Conservation (phyloP, 2,113 vertebrate genomes). For the Okapia johnstoni region DNA sequence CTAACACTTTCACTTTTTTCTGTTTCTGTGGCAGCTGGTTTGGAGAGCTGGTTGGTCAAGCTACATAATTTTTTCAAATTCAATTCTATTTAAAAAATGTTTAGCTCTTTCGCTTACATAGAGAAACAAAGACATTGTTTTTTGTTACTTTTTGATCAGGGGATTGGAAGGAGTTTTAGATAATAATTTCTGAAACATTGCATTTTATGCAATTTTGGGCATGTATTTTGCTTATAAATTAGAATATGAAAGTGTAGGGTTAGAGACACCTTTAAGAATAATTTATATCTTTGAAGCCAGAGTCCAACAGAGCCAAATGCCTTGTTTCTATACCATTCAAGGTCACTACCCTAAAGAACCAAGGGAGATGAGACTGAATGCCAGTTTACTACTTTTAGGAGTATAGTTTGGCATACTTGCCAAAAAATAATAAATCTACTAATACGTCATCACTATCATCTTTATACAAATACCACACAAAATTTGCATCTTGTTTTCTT, state of each 20-base stretch:
- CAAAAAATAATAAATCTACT: background rate
- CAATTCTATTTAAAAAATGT: background rate
- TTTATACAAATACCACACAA: background rate
- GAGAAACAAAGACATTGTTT: background rate
- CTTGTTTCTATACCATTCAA: background rate
- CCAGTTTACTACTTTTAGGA: background rate
- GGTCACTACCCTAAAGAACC: background rate
- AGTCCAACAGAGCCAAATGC: background rate
- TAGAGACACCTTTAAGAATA: background rate
- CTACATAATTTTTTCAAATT: background rate
- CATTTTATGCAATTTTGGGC: background rate
- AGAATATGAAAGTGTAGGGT: background rate
- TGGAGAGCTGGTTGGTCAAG: background rate
- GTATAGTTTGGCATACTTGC: background rate
- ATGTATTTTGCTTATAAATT: background rate
- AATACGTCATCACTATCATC: background rate
- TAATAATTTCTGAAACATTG: background rate
- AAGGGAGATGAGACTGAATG: background rate
- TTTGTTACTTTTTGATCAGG: background rate
- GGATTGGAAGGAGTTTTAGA: accelerated
- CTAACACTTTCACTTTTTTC: background rate
- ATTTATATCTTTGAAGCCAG: background rate
- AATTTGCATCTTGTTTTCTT: background rate
- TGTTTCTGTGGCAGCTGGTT: background rate
- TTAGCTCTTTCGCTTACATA: background rate